Evolutionary conservation across 2,797 vertebrate species (phyloP).

Genomic region (Pseudochaenichthys georgianus): DNA sequence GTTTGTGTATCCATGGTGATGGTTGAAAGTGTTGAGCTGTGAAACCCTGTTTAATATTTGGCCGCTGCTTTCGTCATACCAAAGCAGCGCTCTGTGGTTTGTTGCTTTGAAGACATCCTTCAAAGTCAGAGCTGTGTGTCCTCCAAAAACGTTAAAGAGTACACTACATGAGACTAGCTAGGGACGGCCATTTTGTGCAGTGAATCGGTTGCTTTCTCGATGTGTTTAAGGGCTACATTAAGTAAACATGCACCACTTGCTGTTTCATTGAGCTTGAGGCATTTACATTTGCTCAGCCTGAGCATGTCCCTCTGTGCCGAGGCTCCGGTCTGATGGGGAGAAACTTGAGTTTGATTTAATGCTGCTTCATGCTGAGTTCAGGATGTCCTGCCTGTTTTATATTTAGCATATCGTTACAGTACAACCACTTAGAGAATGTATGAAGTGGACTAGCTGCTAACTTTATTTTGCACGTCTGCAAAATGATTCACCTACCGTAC

Average conservation of each 20-base stretch:
- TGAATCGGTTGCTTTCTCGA: constrained; percentile 49
- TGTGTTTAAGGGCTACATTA: constrained; percentile 76
- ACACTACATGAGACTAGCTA: neutral
- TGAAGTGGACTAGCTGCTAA: constrained; percentile 79
- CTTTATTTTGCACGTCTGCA: constrained; percentile 78
- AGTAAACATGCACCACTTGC: constrained; percentile 70
- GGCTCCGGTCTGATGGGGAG: constrained; percentile 12
- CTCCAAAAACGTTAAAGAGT: neutral
- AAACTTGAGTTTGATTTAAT: constrained; percentile 38
- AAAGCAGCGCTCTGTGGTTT: constrained; percentile 13
- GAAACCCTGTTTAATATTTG: neutral
- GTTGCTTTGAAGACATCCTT: constrained; percentile 18
- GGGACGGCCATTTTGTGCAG: constrained; percentile 28
- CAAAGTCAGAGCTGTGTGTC: neutral
- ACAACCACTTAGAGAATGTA: constrained; percentile 72
- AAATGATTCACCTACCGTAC: constrained; percentile 59
- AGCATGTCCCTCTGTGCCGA: constrained; percentile 6
- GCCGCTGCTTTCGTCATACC: constrained; percentile 4
- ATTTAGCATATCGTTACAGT: constrained; percentile 46
- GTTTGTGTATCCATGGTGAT: neutral
- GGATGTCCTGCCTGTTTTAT: constrained; percentile 50
- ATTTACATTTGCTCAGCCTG: constrained; percentile 8
- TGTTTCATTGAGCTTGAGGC: constrained; percentile 46
- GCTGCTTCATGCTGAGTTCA: constrained; percentile 61
- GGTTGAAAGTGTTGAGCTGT: neutral